Evolutionary conservation across 2,113 vertebrate species (phyloP), one percentile per base, ranked within the genome.

Genomic region (Xiphophorus couchianus): DNA sequence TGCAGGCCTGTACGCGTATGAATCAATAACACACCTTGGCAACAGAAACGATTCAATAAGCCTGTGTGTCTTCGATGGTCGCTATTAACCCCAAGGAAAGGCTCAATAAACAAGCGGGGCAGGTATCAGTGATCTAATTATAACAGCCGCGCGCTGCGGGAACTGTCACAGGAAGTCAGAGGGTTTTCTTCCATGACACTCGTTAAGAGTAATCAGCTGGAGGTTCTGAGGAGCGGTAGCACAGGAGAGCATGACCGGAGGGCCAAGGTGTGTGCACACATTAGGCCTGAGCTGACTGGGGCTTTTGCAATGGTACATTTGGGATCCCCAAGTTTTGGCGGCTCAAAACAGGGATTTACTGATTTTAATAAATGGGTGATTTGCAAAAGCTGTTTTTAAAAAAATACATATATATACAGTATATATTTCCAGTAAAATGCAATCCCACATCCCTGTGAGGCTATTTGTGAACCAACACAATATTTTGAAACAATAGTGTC

Each of bases 1-100:
- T 73, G 64, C 62, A 64, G 70, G 33, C 77, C 71, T 30, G 39
- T 84, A 48, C 71, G 67, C 73, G 73, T 86, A 80, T 88, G 82
- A 86, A 90, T 91, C 90, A 82, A 90, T 89, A 82, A 82, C 66
- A 61, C 78, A 74, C 83, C 78, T 71, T 60, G 66, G 61, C 71
- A 68, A 77, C 74, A 87, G 68, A 66, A 84, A 77, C 64, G 65
- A 86, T 82, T 91, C 82, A 84, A 89, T 88, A 80, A 82, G 27
- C 44, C 73, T 74, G 61, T 37, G 69, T 64, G 71, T 62, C 79
- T 74, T 67, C 29, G 82, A 88, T 14, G 48, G 17, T 54, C 0
- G 25, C 42, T 30, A 48, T 54, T 69, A 74, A 68, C n/a, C 64
- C 67, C 19, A 4, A 63, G 71, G 51, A 29, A 65, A 27, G n/a